phyloP scores from a whole-genome alignment of 2,113 vertebrate species.

The Bubalus kerabau region DNA sequence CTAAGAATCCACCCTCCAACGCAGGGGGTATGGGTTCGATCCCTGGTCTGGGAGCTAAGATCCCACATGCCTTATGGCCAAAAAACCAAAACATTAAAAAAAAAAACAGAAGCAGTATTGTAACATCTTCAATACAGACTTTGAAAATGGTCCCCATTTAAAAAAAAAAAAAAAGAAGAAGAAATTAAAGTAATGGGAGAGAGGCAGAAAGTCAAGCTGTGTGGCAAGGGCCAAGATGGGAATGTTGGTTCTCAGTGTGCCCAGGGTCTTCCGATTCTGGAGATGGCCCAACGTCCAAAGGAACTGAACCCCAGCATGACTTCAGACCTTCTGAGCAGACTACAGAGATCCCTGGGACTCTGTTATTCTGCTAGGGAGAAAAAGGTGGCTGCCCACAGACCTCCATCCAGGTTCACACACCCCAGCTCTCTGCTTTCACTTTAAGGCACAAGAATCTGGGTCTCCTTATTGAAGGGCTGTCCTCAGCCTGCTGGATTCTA shows the following conservation, averaged over 20 bases:
- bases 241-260: not conserved
- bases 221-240: not conserved
- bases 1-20: not conserved
- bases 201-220: too few species aligned
- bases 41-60: not conserved
- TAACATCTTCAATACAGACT: not conserved
- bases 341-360: not conserved
- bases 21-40: accelerated
- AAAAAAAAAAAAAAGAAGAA: not conserved
- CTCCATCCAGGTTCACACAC: not conserved
- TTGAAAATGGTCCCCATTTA: not conserved
- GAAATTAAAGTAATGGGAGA: not conserved
- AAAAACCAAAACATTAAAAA: not conserved
- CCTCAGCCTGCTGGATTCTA: not conserved
- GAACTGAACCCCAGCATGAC: not conserved
- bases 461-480: not conserved
- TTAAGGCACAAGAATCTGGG: not conserved
- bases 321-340: not conserved
- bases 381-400: not conserved
- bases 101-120: not conserved
- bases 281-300: not conserved
- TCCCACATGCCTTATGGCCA: not conserved
- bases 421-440: not conserved
- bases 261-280: not conserved
- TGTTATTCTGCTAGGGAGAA: not conserved